These are phyloP conservation scores for Tridacna crocea DNA, from an alignment of 2,888 invertebrate genomes.

Conservation along the genomic window DNA sequence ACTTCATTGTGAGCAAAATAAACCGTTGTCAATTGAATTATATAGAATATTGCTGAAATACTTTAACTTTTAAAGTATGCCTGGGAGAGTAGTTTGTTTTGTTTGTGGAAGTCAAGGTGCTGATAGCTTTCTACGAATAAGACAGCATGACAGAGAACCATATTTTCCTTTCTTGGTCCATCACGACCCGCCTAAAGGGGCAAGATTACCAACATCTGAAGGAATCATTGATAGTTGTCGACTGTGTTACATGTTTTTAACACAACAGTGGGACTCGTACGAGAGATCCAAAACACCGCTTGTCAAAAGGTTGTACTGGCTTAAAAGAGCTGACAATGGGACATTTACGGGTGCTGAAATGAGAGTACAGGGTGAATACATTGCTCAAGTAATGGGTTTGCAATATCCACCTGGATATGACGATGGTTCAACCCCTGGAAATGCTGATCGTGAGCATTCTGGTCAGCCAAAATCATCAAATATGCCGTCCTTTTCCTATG, in stretches of 20 bases:
- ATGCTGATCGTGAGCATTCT: constrained; percentile 34
- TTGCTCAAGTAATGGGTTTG: constrained; percentile 91
- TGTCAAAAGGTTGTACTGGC: constrained; percentile 94
- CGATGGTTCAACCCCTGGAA: constrained; percentile 58
- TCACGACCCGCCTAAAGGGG: constrained; percentile 93
- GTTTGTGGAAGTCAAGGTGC: constrained; percentile 83
- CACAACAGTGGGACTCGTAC: constrained; percentile 96
- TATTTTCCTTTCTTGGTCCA: constrained; percentile 96
- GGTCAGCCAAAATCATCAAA: constrained; percentile 27
- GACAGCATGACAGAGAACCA: constrained; percentile 85
- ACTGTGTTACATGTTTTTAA: constrained; percentile 93
- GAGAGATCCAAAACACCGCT: constrained; percentile 94
- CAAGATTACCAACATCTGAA: constrained; percentile 83
- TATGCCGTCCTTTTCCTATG: constrained; percentile 11
- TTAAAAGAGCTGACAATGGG: constrained; percentile 95
- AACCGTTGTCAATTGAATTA: no score
- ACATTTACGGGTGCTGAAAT: constrained; percentile 89
- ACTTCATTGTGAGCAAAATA: no score
- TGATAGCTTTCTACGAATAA: constrained; percentile 69
- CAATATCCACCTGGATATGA: constrained; percentile 76
- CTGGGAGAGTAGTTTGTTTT: constrained; percentile 79
- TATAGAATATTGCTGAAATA: no score
- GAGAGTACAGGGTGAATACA: constrained; percentile 95
- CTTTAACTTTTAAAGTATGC: constrained; percentile 55
- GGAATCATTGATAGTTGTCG: constrained; percentile 90